Evolutionary conservation across 2,797 vertebrate species (phyloP).

Genomic region (Pipistrellus pygmaeus): DNA sequence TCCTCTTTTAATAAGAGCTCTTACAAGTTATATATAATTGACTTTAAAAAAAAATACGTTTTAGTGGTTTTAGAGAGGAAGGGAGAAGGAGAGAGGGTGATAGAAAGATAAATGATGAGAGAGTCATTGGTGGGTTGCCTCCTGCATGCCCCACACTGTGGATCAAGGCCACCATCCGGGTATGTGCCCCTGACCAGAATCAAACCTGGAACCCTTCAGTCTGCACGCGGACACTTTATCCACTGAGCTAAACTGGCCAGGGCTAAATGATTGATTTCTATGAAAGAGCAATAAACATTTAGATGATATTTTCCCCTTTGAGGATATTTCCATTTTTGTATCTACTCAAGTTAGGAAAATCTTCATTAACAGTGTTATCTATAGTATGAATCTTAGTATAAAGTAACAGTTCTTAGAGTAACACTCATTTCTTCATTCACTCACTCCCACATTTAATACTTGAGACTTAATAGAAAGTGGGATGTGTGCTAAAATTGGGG

Average conservation of each 20-base stretch:
- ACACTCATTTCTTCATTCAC: neutral
- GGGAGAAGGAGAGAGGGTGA: no score
- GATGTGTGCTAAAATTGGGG: neutral
- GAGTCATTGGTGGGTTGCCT: no score
- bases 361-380: slow-evolving; percentile 16
- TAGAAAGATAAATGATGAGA: no score
- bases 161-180: no score
- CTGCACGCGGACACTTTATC: no score
- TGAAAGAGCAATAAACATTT: slow-evolving; percentile 24
- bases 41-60: neutral
- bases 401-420: neutral
- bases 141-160: no score
- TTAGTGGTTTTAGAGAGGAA: no score
- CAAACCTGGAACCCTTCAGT: no score
- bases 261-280: slow-evolving; percentile 19
- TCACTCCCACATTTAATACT: neutral
- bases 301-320: slow-evolving; percentile 25
- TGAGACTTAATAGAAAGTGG: neutral
- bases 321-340: neutral
- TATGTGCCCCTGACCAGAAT: no score
- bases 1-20: slow-evolving; percentile 1
- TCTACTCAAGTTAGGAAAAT: slow-evolving; percentile 14
- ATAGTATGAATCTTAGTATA: neutral
- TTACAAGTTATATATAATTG: neutral
- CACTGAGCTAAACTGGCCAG: no score